These are phyloP conservation scores for Bryconaethiops microstoma DNA, from an alignment of 2,797 vertebrate genomes.

Conservation along the genomic window DNA sequence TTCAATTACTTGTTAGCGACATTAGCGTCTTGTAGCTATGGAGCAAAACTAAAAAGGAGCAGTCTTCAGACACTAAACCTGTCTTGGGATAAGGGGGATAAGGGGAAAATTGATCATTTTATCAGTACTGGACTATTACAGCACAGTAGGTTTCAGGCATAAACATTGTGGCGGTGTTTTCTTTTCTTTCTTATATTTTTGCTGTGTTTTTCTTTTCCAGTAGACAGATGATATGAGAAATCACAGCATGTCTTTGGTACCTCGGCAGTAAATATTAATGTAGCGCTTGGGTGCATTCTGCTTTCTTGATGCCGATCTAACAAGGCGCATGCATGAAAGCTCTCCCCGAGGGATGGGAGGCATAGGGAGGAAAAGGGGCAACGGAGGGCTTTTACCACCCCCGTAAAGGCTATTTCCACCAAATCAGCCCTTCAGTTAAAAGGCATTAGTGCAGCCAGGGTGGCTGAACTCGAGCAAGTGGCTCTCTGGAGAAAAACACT, in stretches of 20 bases:
- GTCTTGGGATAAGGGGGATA: not conserved
- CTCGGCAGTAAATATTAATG: constrained; percentile 54
- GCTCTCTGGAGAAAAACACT: constrained; percentile 6
- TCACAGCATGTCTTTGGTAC: constrained; percentile 54
- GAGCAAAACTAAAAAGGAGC: not conserved
- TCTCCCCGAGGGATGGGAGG: constrained; percentile 58
- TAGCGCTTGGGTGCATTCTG: constrained; percentile 22
- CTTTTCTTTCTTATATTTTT: not conserved
- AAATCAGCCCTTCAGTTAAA: constrained; percentile 62
- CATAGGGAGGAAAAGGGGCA: constrained; percentile 12
- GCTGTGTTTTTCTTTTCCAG: constrained; percentile 7
- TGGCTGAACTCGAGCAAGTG: not conserved
- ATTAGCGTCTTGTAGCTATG: not conserved
- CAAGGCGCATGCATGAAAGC: constrained; percentile 63
- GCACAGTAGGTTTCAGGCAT: constrained; percentile 37
- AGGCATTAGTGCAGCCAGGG: constrained; percentile 53
- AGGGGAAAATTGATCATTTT: not conserved
- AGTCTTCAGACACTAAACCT: not conserved
- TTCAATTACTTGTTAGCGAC: too few relatives aligned
- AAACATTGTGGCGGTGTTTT: constrained; percentile 42
- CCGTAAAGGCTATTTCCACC: constrained; percentile 49
- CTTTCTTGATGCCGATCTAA: constrained; percentile 65
- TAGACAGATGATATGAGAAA: constrained; percentile 38
- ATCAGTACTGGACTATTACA: constrained; percentile 20
- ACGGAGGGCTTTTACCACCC: constrained; percentile 45